These are phyloP conservation scores for Aldabrachelys gigantea DNA, from an alignment of 2,113 vertebrate species.

Conservation along the genomic window DNA sequence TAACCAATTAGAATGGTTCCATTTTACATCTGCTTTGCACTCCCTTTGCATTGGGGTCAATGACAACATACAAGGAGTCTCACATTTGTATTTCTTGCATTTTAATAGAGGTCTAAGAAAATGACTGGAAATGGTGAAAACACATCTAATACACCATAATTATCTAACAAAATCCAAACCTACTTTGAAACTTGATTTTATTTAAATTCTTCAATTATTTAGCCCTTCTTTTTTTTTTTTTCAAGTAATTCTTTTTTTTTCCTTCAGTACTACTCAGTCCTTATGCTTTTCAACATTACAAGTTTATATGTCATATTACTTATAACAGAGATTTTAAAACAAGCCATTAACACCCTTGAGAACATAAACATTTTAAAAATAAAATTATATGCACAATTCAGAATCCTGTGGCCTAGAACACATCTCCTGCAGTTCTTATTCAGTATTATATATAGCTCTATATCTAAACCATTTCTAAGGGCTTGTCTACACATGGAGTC, in stretches of 20 bases:
- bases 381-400: background rate
- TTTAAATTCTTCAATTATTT: background rate
- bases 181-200: background rate
- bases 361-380: background rate
- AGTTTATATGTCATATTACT: background rate
- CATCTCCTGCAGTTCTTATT: background rate
- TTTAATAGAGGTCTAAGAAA: background rate
- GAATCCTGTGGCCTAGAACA: background rate
- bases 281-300: background rate
- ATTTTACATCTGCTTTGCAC: background rate
- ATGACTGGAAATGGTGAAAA: slow-evolving; percentile 2
- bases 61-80: background rate
- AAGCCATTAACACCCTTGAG: background rate
- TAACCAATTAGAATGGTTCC: background rate
- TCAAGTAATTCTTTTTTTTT: background rate
- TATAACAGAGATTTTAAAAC: background rate
- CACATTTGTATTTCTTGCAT: background rate
- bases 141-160: background rate
- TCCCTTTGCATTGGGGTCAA: background rate
- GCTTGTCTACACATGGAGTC: background rate
- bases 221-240: background rate
- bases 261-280: background rate
- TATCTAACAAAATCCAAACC: background rate
- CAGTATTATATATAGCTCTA: background rate
- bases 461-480: background rate